phyloP scores from a whole-genome alignment of 2,797 vertebrate species.

The Pseudochirops cupreus region DNA sequence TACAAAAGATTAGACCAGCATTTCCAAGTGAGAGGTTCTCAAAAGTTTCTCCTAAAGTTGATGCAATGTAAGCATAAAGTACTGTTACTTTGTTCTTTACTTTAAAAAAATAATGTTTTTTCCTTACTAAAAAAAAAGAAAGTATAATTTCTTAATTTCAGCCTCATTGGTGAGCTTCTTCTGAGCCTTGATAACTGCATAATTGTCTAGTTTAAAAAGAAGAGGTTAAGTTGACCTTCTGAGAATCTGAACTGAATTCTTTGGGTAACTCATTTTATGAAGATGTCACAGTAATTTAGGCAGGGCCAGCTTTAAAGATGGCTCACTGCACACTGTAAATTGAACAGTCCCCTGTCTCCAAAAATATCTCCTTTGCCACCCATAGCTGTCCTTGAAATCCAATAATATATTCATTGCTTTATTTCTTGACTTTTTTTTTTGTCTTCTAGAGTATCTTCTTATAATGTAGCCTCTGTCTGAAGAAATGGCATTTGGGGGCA shows the following conservation, averaged over 20 bases:
- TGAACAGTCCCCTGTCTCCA: neutral
- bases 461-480: neutral
- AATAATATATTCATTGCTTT: neutral
- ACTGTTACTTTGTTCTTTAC: conserved; percentile 8
- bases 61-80: neutral
- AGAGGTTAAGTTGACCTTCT: neutral
- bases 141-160: neutral
- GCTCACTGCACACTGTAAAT: neutral
- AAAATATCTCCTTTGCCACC: neutral
- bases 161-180: neutral
- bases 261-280: neutral
- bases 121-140: neutral
- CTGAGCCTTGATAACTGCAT: neutral
- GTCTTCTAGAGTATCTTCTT: neutral
- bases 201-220: neutral
- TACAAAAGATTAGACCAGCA: neutral
- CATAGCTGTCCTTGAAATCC: neutral
- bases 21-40: neutral
- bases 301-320: neutral
- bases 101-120: conserved; percentile 14
- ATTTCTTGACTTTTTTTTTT: neutral
- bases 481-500: neutral
- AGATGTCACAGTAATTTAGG: neutral
- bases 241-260: neutral
- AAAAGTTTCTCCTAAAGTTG: neutral